These are phyloP conservation scores for Brachionus sp. DNA, from an alignment of 1,140 invertebrate genomes.

Conservation along the genomic window DNA sequence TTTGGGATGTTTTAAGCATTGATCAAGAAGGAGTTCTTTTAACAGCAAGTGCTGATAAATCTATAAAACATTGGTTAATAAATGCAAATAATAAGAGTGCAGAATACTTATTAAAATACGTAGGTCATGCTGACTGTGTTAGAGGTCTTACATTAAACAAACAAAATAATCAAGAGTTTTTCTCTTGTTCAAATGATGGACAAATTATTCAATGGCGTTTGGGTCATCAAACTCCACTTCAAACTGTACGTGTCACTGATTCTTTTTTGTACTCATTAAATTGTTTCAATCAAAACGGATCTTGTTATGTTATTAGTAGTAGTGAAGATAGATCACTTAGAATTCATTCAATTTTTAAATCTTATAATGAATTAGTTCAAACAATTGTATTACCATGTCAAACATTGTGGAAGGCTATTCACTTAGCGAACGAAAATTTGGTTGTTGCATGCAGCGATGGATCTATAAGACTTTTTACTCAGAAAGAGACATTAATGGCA, in stretches of 20 bases:
- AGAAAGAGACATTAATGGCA: slow-evolving; percentile 68
- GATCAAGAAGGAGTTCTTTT: background rate
- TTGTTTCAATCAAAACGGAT: slow-evolving; percentile 62
- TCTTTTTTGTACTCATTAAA: slow-evolving; percentile 48
- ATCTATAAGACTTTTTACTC: slow-evolving; percentile 76
- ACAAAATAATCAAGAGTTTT: slow-evolving; percentile 67
- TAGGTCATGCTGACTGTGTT: slow-evolving; percentile 85
- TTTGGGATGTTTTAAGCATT: slow-evolving; percentile 15
- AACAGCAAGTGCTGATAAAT: slow-evolving; percentile 79
- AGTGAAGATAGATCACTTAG: slow-evolving; percentile 83
- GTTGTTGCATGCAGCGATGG: slow-evolving; percentile 83
- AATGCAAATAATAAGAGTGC: background rate
- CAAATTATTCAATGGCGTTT: slow-evolving; percentile 69
- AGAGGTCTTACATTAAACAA: slow-evolving; percentile 66
- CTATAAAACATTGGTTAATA: slow-evolving; percentile 74
- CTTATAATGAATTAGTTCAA: slow-evolving; percentile 60
- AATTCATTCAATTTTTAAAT: slow-evolving; percentile 71
- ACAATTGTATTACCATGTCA: slow-evolving; percentile 75
- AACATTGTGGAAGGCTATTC: slow-evolving; percentile 80
- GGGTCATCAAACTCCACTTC: slow-evolving; percentile 70
- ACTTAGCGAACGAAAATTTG: slow-evolving; percentile 79
- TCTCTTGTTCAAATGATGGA: slow-evolving; percentile 89
- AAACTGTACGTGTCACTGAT: slow-evolving; percentile 63
- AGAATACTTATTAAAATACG: slow-evolving; percentile 49
- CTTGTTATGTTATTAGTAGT: slow-evolving; percentile 66